Percentiles rank a stretch among this genome's conserved stretches.
Conservation (phyloP, 2,888 invertebrate genomes). For the Oxystoma pomonae region DNA sequence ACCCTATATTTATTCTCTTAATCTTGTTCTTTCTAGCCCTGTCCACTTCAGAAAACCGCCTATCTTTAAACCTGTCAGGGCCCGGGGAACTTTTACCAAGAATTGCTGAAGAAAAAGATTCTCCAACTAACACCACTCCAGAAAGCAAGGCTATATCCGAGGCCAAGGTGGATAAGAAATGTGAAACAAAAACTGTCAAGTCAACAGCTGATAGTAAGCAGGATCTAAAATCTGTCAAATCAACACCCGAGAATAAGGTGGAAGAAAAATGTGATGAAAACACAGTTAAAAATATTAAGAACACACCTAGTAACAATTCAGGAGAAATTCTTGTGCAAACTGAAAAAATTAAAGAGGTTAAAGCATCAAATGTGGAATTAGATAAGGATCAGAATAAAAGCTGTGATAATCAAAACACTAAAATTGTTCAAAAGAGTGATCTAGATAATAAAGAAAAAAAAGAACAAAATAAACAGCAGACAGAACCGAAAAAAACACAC, state of each 20-base stretch:
- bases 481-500: neutral
- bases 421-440: neutral
- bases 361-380: neutral
- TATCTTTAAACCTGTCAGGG: conserved; percentile 50
- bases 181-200: no score
- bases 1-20: no score
- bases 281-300: neutral
- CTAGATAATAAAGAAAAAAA: neutral
- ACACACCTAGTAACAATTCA: neutral
- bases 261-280: conserved; percentile 1
- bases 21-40: no score
- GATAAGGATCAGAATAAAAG: neutral
- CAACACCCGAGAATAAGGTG: no score
- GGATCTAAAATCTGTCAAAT: neutral
- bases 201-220: neutral
- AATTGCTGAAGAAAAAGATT: conserved; percentile 85
- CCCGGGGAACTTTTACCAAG: conserved; percentile 65
- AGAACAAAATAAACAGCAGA: neutral
- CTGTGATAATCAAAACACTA: neutral
- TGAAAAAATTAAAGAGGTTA: conserved; percentile 9
- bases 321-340: neutral
- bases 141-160: conserved; percentile 20
- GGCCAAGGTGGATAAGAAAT: neutral
- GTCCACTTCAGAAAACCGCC: conserved; percentile 38
- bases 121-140: conserved; percentile 58